Conservation (phyloP, 2,797 vertebrate genomes). For the Phoebastria nigripes region DNA sequence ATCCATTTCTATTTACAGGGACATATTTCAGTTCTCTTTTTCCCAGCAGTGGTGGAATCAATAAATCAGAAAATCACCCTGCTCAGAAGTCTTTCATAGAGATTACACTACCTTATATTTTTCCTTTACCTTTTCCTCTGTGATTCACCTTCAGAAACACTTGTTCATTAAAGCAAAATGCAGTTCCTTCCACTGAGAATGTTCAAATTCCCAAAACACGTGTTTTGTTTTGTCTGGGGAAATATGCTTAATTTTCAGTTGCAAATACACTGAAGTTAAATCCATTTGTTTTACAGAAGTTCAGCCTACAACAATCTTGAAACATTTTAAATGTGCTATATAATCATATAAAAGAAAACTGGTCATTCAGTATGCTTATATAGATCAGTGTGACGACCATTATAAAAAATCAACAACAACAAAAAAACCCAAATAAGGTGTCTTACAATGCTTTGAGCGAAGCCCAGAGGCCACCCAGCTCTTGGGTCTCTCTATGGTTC, state of each 20-base stretch:
- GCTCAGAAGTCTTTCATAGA: neutral
- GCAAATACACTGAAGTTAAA: neutral
- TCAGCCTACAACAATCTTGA: neutral
- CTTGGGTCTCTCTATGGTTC: neutral
- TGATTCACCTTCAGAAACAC: neutral
- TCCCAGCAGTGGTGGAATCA: neutral
- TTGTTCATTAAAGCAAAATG: neutral
- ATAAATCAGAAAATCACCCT: neutral
- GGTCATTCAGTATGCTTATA: neutral
- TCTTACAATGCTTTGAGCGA: neutral
- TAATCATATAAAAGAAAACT: neutral
- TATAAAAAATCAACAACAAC: neutral
- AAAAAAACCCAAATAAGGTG: neutral
- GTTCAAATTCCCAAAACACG: neutral
- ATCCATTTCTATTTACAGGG: neutral
- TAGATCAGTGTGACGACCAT: neutral
- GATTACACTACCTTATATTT: neutral
- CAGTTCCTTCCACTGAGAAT: neutral
- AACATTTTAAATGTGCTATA: neutral
- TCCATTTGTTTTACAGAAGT: neutral
- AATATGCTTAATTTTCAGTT: neutral
- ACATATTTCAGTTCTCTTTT: neutral
- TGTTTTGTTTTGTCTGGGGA: neutral
- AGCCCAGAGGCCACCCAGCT: neutral
- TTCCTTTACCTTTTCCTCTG: neutral